phyloP scores from a whole-genome alignment of 2,797 vertebrate species.

The Sparus aurata region DNA sequence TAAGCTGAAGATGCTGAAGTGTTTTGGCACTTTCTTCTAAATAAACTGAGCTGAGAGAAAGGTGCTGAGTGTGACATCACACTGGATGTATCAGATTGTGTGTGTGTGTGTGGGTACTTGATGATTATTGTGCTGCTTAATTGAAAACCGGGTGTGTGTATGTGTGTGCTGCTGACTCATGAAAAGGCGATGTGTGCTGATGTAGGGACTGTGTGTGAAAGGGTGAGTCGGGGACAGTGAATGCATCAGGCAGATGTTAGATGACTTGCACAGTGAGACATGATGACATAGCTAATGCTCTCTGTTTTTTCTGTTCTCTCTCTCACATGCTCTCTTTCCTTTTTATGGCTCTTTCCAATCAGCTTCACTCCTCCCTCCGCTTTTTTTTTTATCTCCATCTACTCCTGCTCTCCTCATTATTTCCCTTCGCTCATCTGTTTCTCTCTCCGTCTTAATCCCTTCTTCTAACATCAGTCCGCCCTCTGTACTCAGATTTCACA shows the following conservation, averaged over 20 bases:
- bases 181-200: conserved; percentile 15
- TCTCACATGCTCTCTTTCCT: neutral
- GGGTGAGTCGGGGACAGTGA: conserved; percentile 57
- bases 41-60: conserved; percentile 42
- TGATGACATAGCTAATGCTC: conserved; percentile 39
- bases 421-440: conserved; percentile 30
- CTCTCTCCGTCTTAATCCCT: conserved; percentile 39
- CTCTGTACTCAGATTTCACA: conserved; percentile 15
- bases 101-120: conserved; percentile 24
- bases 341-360: conserved; percentile 19
- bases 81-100: neutral
- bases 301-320: conserved; percentile 34
- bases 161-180: conserved; percentile 33
- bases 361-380: conserved; percentile 14
- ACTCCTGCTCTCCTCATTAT: conserved; percentile 43
- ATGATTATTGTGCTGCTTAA: conserved; percentile 42
- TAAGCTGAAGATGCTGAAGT: conserved; percentile 27
- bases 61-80: conserved; percentile 20
- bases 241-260: conserved; percentile 68
- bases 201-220: conserved; percentile 1
- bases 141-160: conserved; percentile 27
- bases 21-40: conserved; percentile 49
- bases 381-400: conserved; percentile 24
- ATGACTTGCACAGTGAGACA: conserved; percentile 58
- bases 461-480: conserved; percentile 9